Evolutionary conservation across 2,888 invertebrate genomes (phyloP).

Genomic region (Melieria crassipennis): DNA sequence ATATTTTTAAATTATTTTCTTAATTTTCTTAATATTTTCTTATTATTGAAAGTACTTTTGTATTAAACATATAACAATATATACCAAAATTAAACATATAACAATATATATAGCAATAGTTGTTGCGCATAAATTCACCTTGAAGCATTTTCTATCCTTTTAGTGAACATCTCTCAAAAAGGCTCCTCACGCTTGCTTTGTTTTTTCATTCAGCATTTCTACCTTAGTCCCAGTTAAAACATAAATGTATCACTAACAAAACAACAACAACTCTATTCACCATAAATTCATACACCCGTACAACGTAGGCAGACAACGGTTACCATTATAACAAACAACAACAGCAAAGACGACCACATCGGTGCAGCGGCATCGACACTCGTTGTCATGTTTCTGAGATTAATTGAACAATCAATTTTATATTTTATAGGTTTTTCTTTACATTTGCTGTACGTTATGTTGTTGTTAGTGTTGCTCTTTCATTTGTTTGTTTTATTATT

Average conservation of each 20-base stretch:
- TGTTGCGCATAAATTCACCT: no score
- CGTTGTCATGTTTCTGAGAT: conserved; percentile 62
- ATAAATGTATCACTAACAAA: background rate
- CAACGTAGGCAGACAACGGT: conserved; percentile 11
- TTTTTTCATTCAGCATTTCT: no score
- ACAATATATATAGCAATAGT: no score
- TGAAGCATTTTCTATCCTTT: no score
- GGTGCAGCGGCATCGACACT: conserved; percentile 35
- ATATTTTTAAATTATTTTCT: no score
- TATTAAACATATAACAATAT: no score
- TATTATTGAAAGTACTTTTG: no score
- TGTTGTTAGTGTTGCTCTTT: conserved; percentile 13
- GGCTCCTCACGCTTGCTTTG: no score
- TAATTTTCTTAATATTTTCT: no score
- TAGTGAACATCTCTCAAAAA: no score
- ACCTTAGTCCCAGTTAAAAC: no score
- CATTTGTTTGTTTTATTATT: conserved; percentile 36
- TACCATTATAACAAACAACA: background rate
- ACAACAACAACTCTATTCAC: background rate
- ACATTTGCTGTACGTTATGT: conserved; percentile 46
- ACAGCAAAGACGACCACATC: conserved; percentile 28
- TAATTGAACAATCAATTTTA: conserved; percentile 65
- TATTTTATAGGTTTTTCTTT: conserved; percentile 60
- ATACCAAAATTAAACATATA: no score
- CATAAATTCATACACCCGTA: background rate